Evolutionary conservation across 64 coral and sea anemone species (phyloP), one percentile per base, ranked within the genome.

Genomic region (Montipora capricornis): DNA sequence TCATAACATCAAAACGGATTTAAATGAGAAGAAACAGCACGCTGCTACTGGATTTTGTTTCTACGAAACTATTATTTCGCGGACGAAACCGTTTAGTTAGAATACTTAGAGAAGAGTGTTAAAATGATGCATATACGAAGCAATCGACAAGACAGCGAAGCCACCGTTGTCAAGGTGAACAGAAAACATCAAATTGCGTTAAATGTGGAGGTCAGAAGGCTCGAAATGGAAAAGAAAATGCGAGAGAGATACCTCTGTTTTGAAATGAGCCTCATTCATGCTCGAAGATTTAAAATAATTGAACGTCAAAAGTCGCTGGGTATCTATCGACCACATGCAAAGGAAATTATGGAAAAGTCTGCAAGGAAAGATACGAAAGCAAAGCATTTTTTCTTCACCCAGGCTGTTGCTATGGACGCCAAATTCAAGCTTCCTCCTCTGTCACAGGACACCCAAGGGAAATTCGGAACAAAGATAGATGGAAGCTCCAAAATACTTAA

Each of bases 191-290:
- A 93, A 46, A 93, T 93, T 73, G 29, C 87, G 5, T 81, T 93
- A 59, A 88, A 75, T 48, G 51, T 88, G 73, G 92, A 93, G 46
- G 73, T 93, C 7, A 93, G 87, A 81, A 44, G 85, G 0, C 79
- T 93, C 16, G 75, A 81, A 24, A 87, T 93, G 50, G 92, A 93
- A 58, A 77, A 88, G 77, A 93, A 93, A 73, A 93, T 93, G 92
- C 17, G 92, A 10, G 92, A 93, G 19, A 85, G 92, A 75, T 93
- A 93, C 37, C 81, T 93, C 49, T 66, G 17, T 7, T 88, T 93
- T 61, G 92, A 93, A 78, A 93, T 71, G 77, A 80, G 83, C 4
- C 61, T 93, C 0, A 29, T 93, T 4, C 44, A 59, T 29, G 84
- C 92, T 70, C 83, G 50, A 14, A 84, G 64, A 9, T 59, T 79